Evolutionary conservation across 1,140 invertebrate genomes (phyloP), one percentile per base, ranked within the genome.

Genomic region (Zaprionus tsacasi): DNA sequence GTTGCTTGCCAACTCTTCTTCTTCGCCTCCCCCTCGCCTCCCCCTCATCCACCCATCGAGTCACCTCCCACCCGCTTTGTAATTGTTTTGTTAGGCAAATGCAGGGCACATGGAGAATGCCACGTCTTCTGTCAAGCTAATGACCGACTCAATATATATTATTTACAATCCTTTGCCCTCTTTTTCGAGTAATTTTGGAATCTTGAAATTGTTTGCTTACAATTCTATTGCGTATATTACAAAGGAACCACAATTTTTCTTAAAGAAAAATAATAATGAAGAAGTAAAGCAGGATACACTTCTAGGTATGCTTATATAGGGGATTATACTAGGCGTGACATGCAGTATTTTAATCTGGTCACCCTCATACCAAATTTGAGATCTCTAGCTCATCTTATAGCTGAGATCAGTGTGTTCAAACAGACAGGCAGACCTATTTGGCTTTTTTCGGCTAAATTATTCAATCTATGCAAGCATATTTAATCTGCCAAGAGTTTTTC

Each of bases 41-140:
- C 13, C 13, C 36, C 15, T 25, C 13, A n/a, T n/a, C n/a, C n/a
- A n/a, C 21, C 21, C 21, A 21, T 21, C 2, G 21, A 21, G 21
- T 21, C 21, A 21, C 10, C 56, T 1, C 15, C 6, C 27, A 6
- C 36, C 11, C 36, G 8, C 36, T 13, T 88, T 82, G 73, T 82
- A 78, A 87, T 87, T 88, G 82, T 87, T 87, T 82, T 80, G 82
- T 78, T 82, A 75, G 76, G 72, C 67, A 87, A 87, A 88, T 82
- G 73, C 76, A 82, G 77, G 68, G 73, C 68, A 54, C 64, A 59
- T 65, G 76, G 79, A 70, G 70, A 70, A 63, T 70, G 72, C 59
- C 55, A 70, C 59, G 59, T 70, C 72, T 60, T 76, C 70, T 12
- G 36, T 17, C 70, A 74, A 82, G 67, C 83, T 82, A 87, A 82